Base-by-base conservation (phyloP, 2,113 vertebrate genomes). In the Perognathus longimembris region DNA sequence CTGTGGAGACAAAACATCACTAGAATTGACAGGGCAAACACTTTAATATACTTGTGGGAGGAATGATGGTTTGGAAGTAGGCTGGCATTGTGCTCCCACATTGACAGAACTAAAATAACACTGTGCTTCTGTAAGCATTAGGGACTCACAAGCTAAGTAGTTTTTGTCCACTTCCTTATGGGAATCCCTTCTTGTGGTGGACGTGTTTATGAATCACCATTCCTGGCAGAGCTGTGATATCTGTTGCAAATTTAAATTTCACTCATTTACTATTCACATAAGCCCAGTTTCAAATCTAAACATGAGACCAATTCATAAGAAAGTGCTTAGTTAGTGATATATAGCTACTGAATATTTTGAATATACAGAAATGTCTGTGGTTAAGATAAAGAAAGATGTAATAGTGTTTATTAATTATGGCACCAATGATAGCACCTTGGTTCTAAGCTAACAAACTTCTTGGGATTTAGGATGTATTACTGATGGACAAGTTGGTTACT, bases 371-470 rank as follows among this genome's bases (percentile, higher is more conserved):
- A 38, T 87, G 6, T 54, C 5, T 32, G 20, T 75, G 15, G 30
- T 79, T 83, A 20, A 26, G 40, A 80, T 88, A 76, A 54, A 82
- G 34, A 88, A 84, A 4, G 7, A 73, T 36, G 1, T 64, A n/a
- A 8, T 84, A 38, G n/a, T 75, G 26, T 92, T 70, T 75, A 83
- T 87, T 83, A 82, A 67, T 71, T 82, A 17, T 67, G 32, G 5
- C 4, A 12, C 9, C 7, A 45, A 20, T 54, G 50, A 54, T 54
- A 15, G 17, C 14, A 18, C 11, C 50, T 54, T 54, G 4, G 14
- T 54, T 54, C 50, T 54, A 20, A 12, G 14, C 50, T 54, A 54
- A 12, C 50, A 54, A 54, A 54, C 17, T 8, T 89, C n/a, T 57
- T 32, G 12, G 11, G 81, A n/a, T 7, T 64, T 59, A 83, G 90